phyloP scores from a whole-genome alignment of 2,113 vertebrate genomes.

The Etheostoma cragini region DNA sequence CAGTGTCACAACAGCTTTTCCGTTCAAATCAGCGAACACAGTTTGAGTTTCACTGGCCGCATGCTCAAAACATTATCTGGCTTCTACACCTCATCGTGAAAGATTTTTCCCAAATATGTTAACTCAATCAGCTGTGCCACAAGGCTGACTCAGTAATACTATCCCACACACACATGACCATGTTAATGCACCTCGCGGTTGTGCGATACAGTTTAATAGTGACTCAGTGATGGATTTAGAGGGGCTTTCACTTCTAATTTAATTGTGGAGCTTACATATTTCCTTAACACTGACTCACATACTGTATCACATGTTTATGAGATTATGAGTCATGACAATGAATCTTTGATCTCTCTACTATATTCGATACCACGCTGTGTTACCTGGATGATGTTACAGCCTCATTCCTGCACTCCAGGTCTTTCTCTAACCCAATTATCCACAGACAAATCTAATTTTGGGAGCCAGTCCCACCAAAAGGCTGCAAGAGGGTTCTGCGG shows the following conservation, averaged over 20 bases:
- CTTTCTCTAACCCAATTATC: conserved; percentile 74
- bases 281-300: conserved; percentile 52
- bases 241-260: conserved; percentile 59
- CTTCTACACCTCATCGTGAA: conserved; percentile 42
- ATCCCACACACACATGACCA: conserved; percentile 42
- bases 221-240: conserved; percentile 54
- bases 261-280: conserved; percentile 41
- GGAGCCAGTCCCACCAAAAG: conserved; percentile 56
- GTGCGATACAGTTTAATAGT: conserved; percentile 49
- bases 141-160: conserved; percentile 65
- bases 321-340: conserved; percentile 62
- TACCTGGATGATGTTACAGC: conserved; percentile 72
- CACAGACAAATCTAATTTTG: conserved; percentile 80
- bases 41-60: conserved; percentile 66
- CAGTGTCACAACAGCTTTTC: conserved; percentile 39
- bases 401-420: conserved; percentile 41
- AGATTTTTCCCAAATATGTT: conserved; percentile 62
- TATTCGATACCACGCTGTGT: conserved; percentile 41
- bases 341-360: conserved; percentile 53
- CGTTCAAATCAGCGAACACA: conserved; percentile 27
- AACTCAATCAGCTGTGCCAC: conserved; percentile 67
- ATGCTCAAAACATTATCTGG: conserved; percentile 70
- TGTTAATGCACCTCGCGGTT: conserved; percentile 58
- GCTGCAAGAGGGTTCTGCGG: conserved; percentile 36
- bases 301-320: conserved; percentile 58